Evolutionary conservation across 2,888 invertebrate genomes (phyloP).

Genomic region (Ephialtes manifestator): DNA sequence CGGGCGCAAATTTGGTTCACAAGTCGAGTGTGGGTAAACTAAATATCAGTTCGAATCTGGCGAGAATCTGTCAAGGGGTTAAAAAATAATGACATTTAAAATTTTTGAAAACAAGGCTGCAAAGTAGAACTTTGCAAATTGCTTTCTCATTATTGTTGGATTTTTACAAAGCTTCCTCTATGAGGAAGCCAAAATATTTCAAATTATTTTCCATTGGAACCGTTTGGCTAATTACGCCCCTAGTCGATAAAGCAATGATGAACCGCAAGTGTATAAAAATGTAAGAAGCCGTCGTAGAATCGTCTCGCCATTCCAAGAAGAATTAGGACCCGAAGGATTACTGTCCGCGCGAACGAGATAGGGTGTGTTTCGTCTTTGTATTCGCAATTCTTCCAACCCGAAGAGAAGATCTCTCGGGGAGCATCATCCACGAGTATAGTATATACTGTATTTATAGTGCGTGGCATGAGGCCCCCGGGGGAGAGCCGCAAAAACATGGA

Average conservation of each 20-base stretch:
- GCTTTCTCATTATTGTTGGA: no score
- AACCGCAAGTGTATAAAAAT: background rate
- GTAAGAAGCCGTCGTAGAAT: background rate
- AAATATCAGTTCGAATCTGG: no score
- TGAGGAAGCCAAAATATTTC: no score
- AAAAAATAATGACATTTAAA: no score
- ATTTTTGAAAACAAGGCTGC: no score
- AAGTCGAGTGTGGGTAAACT: no score
- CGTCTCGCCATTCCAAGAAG: background rate
- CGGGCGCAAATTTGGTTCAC: no score
- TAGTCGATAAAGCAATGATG: background rate
- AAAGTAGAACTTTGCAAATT: no score
- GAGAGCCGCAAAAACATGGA: slow-evolving; percentile 79
- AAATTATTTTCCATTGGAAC: no score
- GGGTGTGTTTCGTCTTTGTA: slow-evolving; percentile 17
- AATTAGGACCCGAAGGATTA: slow-evolving; percentile 29
- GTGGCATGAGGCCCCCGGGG: slow-evolving; percentile 70
- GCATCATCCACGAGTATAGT: slow-evolving; percentile 59
- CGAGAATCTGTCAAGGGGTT: no score
- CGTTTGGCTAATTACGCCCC: no score
- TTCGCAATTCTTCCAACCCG: background rate
- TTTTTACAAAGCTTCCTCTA: no score
- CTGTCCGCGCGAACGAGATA: background rate
- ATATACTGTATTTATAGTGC: slow-evolving; percentile 81
- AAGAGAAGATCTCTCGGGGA: slow-evolving; percentile 21